Percentiles rank a stretch among this genome's conserved stretches.
Conservation (phyloP, 2,797 vertebrate species). For the Hoplostethus atlanticus region DNA sequence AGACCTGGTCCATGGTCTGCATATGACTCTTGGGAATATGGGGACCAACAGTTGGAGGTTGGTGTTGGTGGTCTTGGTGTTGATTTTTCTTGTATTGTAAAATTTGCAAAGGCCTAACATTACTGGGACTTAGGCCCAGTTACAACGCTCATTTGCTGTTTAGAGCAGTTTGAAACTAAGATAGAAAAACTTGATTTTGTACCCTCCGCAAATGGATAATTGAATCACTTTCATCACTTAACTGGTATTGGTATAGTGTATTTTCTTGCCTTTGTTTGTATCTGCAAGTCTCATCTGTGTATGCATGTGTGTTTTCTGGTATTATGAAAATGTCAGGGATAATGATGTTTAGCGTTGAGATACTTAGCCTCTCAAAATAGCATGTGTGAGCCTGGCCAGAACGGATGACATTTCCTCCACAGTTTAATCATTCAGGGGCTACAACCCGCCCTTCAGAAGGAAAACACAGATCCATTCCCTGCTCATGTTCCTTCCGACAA, state of each 20-base stretch:
- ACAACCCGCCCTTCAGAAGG: conserved; percentile 14
- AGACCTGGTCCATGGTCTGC: too few relatives aligned
- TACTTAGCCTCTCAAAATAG: conserved; percentile 1
- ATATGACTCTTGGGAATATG: too few relatives aligned
- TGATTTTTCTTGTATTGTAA: too few relatives aligned
- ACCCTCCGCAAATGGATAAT: too few relatives aligned
- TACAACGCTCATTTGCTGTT: too few relatives aligned
- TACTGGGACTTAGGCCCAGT: too few relatives aligned
- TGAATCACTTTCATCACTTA: too few relatives aligned
- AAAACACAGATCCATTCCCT: conserved; percentile 14
- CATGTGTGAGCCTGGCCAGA: neutral
- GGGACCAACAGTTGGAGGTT: too few relatives aligned
- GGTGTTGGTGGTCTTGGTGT: too few relatives aligned
- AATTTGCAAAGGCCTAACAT: too few relatives aligned
- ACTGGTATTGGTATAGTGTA: neutral
- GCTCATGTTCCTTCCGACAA: conserved; percentile 23
- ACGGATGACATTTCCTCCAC: conserved; percentile 23
- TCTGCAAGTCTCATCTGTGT: neutral
- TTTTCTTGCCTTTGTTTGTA: neutral
- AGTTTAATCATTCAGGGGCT: conserved; percentile 24
- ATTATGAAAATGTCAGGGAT: conserved; percentile 1
- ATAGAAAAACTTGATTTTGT: too few relatives aligned
- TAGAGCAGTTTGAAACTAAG: too few relatives aligned
- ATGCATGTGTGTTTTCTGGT: neutral
- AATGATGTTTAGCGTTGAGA: neutral